Base-by-base conservation (phyloP, 2,888 invertebrate species). In the Leucozona laternaria region DNA sequence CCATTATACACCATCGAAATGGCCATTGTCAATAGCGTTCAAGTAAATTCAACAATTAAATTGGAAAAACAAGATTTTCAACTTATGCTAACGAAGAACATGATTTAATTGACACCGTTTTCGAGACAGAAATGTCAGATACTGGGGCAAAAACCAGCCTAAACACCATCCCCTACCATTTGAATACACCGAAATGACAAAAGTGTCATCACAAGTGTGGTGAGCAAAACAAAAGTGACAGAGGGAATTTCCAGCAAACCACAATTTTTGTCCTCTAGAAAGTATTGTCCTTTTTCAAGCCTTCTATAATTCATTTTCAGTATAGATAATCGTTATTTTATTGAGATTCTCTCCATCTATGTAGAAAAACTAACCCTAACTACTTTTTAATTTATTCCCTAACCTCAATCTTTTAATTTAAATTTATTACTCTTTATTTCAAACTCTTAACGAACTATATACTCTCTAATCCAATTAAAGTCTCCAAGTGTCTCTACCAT, bases 351-450 rank as follows among this genome's bases (percentile, higher is more conserved):
- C 3, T 22, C 2, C 2, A 8, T 13, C 0, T 20, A 50, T 3
- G 13, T 1, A 48, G 11, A 28, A n/a, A 17, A 31, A 57, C n/a
- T 57, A 8, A 22, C 6, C 20, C 1, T 40, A 60, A 58, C 34
- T 58, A 34, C 34, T 17, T 58, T 37, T 34, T 58, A 58, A 58
- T 22, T 60, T 37, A 40, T 60, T 58, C 20, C 13, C 15, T 22
- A 22, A 20, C 0, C 4, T 22, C 15, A 37, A 22, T 15, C 6
- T 3, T 6, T 15, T 25, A 53, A 15, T 60, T 40, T 22, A 11
- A 60, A 40, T 37, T 40, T 40, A 40, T 60, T 37, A 37, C 58
- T 34, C 37, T 57, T 57, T 34, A 37, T 15, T 60, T n/a, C 1
- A 37, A 60, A 58, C 37, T 58, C 37, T 37, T 58, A 20, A 37